Percentiles rank a stretch among this genome's conserved stretches.
Conservation (phyloP, 2,797 vertebrate species). For the Mionectes olivaceus region DNA sequence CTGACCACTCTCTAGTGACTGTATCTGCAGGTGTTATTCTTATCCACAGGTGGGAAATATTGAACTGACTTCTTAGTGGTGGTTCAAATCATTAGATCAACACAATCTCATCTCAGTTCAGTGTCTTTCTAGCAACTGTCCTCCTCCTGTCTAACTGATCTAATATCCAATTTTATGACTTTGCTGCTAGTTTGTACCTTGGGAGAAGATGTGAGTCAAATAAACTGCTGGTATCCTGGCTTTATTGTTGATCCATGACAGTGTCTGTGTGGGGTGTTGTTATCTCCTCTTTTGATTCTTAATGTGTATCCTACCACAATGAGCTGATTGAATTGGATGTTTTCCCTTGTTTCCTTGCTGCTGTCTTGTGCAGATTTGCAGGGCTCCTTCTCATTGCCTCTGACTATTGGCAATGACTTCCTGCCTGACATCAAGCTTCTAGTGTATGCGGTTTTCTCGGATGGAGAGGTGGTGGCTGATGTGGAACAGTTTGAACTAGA, state of each 20-base stretch:
- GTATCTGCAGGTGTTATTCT: not conserved
- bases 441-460: slow-evolving; percentile 56
- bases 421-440: slow-evolving; percentile 64
- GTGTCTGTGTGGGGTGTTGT: not conserved
- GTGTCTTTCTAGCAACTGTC: not conserved
- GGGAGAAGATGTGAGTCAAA: not conserved
- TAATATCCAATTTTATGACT: not conserved
- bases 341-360: not conserved
- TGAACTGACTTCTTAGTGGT: not conserved
- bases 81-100: not conserved
- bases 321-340: not conserved
- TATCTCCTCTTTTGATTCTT: not conserved
- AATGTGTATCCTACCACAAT: not conserved
- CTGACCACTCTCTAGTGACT: not conserved
- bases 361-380: slow-evolving; percentile 32
- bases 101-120: not conserved
- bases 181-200: not conserved
- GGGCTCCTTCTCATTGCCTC: slow-evolving; percentile 57
- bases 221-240: not conserved
- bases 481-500: slow-evolving; percentile 60
- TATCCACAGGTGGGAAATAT: not conserved
- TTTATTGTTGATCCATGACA: not conserved
- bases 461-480: slow-evolving; percentile 71
- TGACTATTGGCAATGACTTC: slow-evolving; percentile 59
- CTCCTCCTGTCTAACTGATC: not conserved